These are phyloP conservation scores for Sinotaia quadrata DNA, from an alignment of 2,888 invertebrate genomes.

Conservation along the genomic window DNA sequence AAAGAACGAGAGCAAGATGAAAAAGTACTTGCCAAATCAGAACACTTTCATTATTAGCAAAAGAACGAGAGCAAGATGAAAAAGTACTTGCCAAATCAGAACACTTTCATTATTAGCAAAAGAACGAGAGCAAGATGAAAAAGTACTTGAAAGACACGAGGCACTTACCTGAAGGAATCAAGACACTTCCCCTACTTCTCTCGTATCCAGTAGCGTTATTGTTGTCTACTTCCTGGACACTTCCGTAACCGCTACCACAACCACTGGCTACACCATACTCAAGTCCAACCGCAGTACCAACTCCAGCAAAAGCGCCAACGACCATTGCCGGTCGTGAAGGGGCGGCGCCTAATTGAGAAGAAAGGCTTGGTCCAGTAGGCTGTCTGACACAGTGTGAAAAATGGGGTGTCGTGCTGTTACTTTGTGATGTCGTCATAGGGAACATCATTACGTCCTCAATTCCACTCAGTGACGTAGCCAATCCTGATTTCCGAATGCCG, in stretches of 20 bases:
- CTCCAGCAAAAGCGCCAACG: not conserved
- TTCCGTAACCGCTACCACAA: not conserved
- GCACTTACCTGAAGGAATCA: conserved; percentile 23
- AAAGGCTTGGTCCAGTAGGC: too few relatives aligned
- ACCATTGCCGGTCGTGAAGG: not conserved
- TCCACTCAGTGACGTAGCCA: not conserved
- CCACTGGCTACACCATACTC: not conserved
- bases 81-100: too few relatives aligned
- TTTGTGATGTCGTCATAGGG: not conserved
- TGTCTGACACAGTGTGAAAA: not conserved
- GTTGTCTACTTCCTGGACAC: not conserved
- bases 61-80: too few relatives aligned
- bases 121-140: not conserved
- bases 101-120: too few relatives aligned
- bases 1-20: too few relatives aligned
- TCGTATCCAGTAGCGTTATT: conserved; percentile 1
- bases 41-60: too few relatives aligned
- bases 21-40: too few relatives aligned
- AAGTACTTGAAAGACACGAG: not conserved
- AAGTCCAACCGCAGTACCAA: not conserved
- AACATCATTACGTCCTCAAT: not conserved
- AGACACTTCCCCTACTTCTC: conserved; percentile 7
- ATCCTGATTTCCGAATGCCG: too few relatives aligned
- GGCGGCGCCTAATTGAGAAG: not conserved
- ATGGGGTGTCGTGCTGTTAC: too few relatives aligned